phyloP scores from a whole-genome alignment of 2,113 vertebrate species.

The Camelus bactrianus region DNA sequence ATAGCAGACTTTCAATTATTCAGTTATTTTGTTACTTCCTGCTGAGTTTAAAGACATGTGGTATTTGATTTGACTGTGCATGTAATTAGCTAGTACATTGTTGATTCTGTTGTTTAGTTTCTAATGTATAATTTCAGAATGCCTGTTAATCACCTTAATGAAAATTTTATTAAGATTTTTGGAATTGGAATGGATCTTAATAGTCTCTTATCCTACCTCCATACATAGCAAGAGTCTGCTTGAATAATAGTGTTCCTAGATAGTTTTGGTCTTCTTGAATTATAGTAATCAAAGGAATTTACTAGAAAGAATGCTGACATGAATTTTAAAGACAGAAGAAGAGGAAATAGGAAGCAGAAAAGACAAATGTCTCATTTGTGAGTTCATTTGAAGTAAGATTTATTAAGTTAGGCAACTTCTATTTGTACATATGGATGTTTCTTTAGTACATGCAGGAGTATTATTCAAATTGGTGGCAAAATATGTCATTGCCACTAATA shows the following conservation, averaged over 20 bases:
- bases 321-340: not conserved
- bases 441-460: not conserved
- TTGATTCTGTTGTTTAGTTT: not conserved
- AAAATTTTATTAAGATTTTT: not conserved
- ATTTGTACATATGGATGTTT: not conserved
- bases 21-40: not conserved
- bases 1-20: not conserved
- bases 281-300: not conserved
- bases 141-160: not conserved
- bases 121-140: not conserved
- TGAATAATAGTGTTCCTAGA: not conserved
- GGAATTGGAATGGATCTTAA: not conserved
- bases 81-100: not conserved
- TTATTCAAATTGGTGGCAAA: not conserved
- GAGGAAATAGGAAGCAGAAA: not conserved
- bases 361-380: not conserved
- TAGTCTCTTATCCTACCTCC: not conserved
- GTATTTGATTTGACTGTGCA: not conserved
- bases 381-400: not conserved
- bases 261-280: not conserved
- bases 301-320: not conserved
- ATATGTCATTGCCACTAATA: not conserved
- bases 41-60: not conserved
- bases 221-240: not conserved
- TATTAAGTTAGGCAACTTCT: not conserved